Base-by-base conservation (phyloP, 2,797 vertebrate species). In the Emys orbicularis region DNA sequence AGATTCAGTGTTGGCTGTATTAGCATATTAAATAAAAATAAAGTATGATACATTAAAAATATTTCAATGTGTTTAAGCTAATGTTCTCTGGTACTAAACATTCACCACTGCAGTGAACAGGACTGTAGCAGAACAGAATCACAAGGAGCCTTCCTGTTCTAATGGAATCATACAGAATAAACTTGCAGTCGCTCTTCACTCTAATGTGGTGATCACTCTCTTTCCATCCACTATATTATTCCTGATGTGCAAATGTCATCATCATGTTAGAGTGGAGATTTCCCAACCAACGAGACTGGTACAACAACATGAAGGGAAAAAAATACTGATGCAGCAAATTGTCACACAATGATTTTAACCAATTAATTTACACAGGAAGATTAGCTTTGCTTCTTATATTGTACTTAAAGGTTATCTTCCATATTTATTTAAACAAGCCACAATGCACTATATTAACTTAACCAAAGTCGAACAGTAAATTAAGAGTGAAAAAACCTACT, bases 201-300 rank as follows among this genome's bases (percentile, higher is more conserved):
- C 82, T n/a, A 88, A 86, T 95, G 91, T 89, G 4, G 79, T 83
- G 91, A 85, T 96, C 85, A 65, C 2, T n/a, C 59, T 89, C 56
- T 87, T 85, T 95, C 65, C 79, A 34, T 37, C 49, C 8, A 79
- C 41, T 16, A 57, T 15, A n/a, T 29, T 49, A 76, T 94, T 84
- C 93, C 87, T 89, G 86, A 90, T 86, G 83, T 81, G 93, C 95
- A 82, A 87, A 47, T 91, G 95, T 93, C 90, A 95, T 79, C 87
- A 76, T 61, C 90, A 74, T 8, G 1, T 19, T 31, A 31, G 82
- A 95, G 83, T 76, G 93, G 29, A 95, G 96, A 96, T 80, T 93
- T 96, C 76, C 74, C 77, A 56, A 83, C 87, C 91, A 88, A 88
- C 92, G 87, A 91, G 72, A 95, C 41, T 52, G 65, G 81, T 25